phyloP scores from a whole-genome alignment of 53 echinoderm and acorn worm species.

The Zoroaster sp. region DNA sequence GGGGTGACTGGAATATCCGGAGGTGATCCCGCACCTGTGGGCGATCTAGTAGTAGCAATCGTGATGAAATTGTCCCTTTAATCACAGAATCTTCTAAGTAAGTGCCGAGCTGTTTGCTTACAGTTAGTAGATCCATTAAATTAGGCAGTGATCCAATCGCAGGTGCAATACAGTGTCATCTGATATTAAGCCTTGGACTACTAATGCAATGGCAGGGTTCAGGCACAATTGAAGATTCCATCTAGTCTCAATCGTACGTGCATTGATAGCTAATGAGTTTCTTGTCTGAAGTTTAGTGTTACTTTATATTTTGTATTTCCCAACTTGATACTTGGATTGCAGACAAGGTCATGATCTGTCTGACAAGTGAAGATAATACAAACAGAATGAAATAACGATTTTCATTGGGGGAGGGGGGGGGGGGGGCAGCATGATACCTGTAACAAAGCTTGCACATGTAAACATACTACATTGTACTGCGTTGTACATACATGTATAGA shows the following conservation, averaged over 20 bases:
- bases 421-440: no score
- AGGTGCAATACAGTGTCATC: background rate
- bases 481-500: no score
- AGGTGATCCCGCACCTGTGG: no score
- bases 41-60: no score
- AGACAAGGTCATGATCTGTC: background rate
- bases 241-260: background rate
- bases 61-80: no score
- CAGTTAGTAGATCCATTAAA: no score
- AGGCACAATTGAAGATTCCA: background rate
- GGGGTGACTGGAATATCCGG: no score
- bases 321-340: background rate
- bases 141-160: no score
- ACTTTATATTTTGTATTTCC: background rate
- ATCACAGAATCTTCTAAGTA: no score
- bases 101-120: no score
- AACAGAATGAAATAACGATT: background rate
- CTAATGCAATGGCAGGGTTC: background rate
- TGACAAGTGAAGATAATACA: background rate
- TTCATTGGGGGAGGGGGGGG: background rate
- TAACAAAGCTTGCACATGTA: no score
- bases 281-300: background rate
- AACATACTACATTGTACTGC: no score
- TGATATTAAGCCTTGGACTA: background rate
- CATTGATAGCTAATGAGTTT: background rate